Base-by-base conservation (phyloP, 1,140 invertebrate genomes). In the Calephelis nemesis region DNA sequence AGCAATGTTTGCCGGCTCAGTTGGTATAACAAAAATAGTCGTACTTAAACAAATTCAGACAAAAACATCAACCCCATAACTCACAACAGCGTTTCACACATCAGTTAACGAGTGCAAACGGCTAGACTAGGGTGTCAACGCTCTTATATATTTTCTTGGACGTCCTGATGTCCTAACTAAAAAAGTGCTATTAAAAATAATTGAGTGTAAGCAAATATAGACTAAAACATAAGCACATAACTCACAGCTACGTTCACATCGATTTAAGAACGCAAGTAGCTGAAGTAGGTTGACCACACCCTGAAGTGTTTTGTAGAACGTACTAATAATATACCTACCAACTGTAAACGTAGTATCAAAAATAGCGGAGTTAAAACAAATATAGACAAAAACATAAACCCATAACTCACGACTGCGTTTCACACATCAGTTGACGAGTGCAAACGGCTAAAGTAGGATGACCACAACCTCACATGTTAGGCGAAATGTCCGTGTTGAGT, bases 401-500 rank as follows among this genome's bases (percentile, higher is more conserved):
- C 8, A 54, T 54, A 54, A 66, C 42, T 66, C 65, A 54, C 50
- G 49, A 10, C 65, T 39, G 39, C 65, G 15, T 58, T 58, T 58
- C 19, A 58, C 52, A 58, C 19, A 58, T 11, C 52, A 58, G 52
- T 58, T 58, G 30, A 11, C 19, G 52, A 58, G 19, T 58, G 19
- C 52, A 30, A 58, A 30, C 19, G 52, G 19, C 52, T 5, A 39
- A 5, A 9, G 52, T 10, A 19, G 10, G 30, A 19, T 4, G 52
- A 30, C 19, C 19, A 15, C 19, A 58, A 5, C 4, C 10, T 30
- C 5, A 15, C 11, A 2, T 8, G 10, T 58, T 58, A 30, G 10
- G 52, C 11, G 13, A 15, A 10, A 58, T 45, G 42, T 45, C 42
- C 42, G 6, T 7, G 8, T 1, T 7, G 4, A 45, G 42, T 45